phyloP scores from a whole-genome alignment of 2,888 invertebrate genomes.

The Latrodectus hesperus region DNA sequence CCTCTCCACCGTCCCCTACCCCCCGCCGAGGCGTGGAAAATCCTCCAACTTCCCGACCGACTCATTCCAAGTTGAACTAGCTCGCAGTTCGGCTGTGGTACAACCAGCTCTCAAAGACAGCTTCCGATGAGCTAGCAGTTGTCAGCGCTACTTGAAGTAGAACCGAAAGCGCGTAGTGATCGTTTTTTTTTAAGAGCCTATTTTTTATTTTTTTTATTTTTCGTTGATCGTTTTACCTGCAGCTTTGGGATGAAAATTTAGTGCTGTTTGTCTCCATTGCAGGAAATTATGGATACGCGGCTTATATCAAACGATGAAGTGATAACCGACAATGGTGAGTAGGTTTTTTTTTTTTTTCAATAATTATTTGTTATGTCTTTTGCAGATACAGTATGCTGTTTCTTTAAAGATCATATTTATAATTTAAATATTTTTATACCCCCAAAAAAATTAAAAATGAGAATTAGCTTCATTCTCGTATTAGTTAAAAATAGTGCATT shows the following conservation, averaged over 20 bases:
- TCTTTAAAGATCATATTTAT: neutral
- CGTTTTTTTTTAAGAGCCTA: neutral
- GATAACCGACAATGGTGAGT: slow-evolving; percentile 37
- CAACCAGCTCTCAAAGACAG: neutral
- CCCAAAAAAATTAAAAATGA: too few relatives aligned
- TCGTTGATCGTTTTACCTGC: neutral
- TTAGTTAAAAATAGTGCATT: too few relatives aligned
- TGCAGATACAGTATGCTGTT: neutral
- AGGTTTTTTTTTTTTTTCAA: neutral
- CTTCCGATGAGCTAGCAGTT: neutral
- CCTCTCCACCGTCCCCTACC: neutral
- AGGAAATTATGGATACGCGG: slow-evolving; percentile 50
- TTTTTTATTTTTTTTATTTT: neutral
- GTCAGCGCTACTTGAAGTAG: neutral
- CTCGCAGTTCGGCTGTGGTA: slow-evolving; percentile 17
- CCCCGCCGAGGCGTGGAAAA: slow-evolving; percentile 34
- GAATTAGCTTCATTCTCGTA: too few relatives aligned
- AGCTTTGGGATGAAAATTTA: slow-evolving; percentile 13
- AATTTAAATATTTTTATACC: too few relatives aligned
- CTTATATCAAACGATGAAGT: neutral
- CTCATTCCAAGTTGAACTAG: slow-evolving; percentile 57
- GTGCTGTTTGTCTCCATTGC: slow-evolving; percentile 21
- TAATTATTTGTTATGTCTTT: neutral
- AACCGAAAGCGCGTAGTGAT: neutral
- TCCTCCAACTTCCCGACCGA: slow-evolving; percentile 13